Evolutionary conservation across 1,140 invertebrate genomes (phyloP), one percentile per base, ranked within the genome.

Genomic region (Branchinecta lynchi): DNA sequence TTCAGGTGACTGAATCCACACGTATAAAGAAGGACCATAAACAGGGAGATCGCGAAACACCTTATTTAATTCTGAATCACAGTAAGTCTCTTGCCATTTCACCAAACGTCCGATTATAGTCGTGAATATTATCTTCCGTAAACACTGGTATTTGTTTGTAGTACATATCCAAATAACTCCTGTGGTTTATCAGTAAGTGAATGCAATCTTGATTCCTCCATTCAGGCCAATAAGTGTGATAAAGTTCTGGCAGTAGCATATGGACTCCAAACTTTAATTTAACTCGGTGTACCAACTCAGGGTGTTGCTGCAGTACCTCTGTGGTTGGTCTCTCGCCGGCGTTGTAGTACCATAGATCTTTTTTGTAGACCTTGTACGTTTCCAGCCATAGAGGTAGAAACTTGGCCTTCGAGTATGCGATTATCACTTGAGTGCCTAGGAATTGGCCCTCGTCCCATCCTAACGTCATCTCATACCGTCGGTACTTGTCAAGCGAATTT

Each of bases 41-140:
- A 32, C 32, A 32, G 32, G 32, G 32, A 32, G 32, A 32, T 32
- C 32, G 32, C 5, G 51, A 60, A 20, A 60, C 12, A 60, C 51
- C 17, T 60, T 60, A n/a, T n/a, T 60, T 12, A 60, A 60, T 12
- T 20, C 12, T 15, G 51, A 60, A 60, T 60, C 51, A 60, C 12
- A 60, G 12, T 45, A 76, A 74, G 12, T 69, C 51, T 70, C 76
- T 65, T 65, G 76, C 77, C 77, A 77, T 77, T 66, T 76, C 70
- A 12, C 77, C 77, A 68, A 76, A 77, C 46, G 76, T 78, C 66
- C 72, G 73, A 65, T 76, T 74, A 65, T 77, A 78, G 10, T 12
- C 67, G 66, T 71, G 70, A 43, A 78, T 78, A 71, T 78, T 77
- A 7, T 72, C 44, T 71, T 78, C 77, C 70, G 77, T 70, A 65